Conservation (phyloP, 2,888 invertebrate species). For the Chrysotoxum bicinctum region DNA sequence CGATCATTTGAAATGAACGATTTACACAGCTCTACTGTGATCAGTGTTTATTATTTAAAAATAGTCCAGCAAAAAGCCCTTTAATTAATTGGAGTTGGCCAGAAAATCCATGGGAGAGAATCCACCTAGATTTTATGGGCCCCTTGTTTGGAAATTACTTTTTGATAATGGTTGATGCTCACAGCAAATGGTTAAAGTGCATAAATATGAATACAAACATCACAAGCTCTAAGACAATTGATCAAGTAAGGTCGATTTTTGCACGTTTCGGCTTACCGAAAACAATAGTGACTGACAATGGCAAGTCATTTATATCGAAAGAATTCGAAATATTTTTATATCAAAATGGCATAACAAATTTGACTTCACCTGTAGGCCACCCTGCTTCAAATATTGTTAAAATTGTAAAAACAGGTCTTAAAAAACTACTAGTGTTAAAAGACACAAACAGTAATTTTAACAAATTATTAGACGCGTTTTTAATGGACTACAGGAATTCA, state of each 20-base stretch:
- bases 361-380: slow-evolving; percentile 45
- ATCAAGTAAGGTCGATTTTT: slow-evolving; percentile 50
- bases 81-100: slow-evolving; percentile 58
- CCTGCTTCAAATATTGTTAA: slow-evolving; percentile 45
- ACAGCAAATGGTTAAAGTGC: slow-evolving; percentile 73
- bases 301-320: slow-evolving; percentile 68
- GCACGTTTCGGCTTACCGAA: slow-evolving; percentile 73
- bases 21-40: no score
- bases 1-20: no score
- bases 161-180: slow-evolving; percentile 68
- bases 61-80: slow-evolving; percentile 23
- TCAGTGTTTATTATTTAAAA: slow-evolving; percentile 28
- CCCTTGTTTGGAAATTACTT: slow-evolving; percentile 34
- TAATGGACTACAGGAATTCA: slow-evolving; percentile 37
- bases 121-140: slow-evolving; percentile 63
- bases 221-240: neutral
- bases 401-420: slow-evolving; percentile 29
- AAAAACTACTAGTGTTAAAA: slow-evolving; percentile 11
- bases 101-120: slow-evolving; percentile 68
- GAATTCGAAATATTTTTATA: slow-evolving; percentile 67
- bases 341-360: slow-evolving; percentile 49
- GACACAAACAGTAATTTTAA: neutral
- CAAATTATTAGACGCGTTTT: slow-evolving; percentile 18
- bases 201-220: slow-evolving; percentile 32
- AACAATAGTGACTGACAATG: slow-evolving; percentile 73